Conservation (phyloP, 2,113 vertebrate genomes). For the Puma concolor region DNA sequence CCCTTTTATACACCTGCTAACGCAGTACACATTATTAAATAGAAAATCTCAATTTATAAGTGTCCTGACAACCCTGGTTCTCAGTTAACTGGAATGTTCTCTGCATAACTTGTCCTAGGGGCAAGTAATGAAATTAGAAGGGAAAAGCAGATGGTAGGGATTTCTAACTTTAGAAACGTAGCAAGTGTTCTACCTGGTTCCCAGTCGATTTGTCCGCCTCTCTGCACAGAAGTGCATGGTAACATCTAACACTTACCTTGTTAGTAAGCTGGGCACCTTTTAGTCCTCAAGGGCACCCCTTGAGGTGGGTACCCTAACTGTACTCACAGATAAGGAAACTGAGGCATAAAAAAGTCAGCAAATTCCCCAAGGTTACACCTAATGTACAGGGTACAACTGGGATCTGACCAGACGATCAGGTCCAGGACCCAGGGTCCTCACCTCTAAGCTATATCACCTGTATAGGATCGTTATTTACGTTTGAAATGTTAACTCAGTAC, state of each 20-base stretch:
- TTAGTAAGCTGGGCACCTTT: background rate
- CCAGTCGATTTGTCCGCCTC: background rate
- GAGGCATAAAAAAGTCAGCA: background rate
- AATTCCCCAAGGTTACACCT: background rate
- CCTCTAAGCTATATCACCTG: background rate
- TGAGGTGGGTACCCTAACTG: background rate
- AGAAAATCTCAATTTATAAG: background rate
- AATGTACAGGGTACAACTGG: background rate
- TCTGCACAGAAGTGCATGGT: background rate
- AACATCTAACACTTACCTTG: background rate
- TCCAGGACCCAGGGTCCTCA: background rate
- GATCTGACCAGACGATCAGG: background rate
- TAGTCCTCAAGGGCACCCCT: background rate
- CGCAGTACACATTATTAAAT: background rate
- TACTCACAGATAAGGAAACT: conserved; percentile 1
- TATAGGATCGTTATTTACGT: background rate
- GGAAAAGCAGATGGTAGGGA: background rate
- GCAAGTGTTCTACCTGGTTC: background rate
- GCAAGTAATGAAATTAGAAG: background rate
- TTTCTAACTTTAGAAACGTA: conserved; percentile 5
- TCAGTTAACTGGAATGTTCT: background rate
- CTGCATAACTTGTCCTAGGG: background rate
- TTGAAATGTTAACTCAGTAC: background rate
- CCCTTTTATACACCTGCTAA: background rate
- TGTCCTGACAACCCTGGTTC: background rate